phyloP scores from a whole-genome alignment of 2,888 invertebrate genomes.

The Choreutis nemorana region DNA sequence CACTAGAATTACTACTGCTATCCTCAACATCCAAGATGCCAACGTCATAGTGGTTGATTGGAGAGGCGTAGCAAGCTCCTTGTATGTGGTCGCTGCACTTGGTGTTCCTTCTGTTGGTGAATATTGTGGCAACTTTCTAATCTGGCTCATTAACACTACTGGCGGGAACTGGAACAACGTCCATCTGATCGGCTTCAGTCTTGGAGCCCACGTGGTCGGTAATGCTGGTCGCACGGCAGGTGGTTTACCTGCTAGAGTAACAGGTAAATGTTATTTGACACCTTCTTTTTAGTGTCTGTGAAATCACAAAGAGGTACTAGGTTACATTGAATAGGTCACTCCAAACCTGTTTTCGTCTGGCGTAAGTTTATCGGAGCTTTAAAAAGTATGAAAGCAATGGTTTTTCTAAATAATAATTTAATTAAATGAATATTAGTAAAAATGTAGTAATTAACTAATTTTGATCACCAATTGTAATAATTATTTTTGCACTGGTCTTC shows the following conservation, averaged over 20 bases:
- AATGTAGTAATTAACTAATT: too few relatives aligned
- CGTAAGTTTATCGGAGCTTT: too few relatives aligned
- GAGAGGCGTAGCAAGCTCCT: slow-evolving; percentile 23
- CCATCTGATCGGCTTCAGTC: slow-evolving; percentile 51
- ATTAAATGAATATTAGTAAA: too few relatives aligned
- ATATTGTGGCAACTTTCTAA: slow-evolving; percentile 39
- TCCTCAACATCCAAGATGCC: slow-evolving; percentile 27
- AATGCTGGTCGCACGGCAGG: slow-evolving; percentile 30
- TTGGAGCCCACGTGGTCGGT: slow-evolving; percentile 54
- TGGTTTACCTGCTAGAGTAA: slow-evolving; percentile 24
- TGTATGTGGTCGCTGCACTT: slow-evolving; percentile 28
- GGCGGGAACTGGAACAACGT: slow-evolving; percentile 43
- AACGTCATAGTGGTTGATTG: slow-evolving; percentile 54
- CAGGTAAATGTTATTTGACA: slow-evolving; percentile 27
- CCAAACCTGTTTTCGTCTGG: too few relatives aligned
- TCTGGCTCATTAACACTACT: slow-evolving; percentile 34
- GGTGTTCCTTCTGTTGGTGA: slow-evolving; percentile 37
- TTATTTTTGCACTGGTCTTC: too few relatives aligned
- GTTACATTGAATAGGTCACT: too few relatives aligned
- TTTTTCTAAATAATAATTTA: too few relatives aligned
- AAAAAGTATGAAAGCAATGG: too few relatives aligned
- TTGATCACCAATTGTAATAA: too few relatives aligned
- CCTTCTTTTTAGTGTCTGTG: too few relatives aligned
- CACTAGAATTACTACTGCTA: slow-evolving; percentile 24
- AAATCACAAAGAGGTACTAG: too few relatives aligned